Evolutionary conservation across 2,888 invertebrate species (phyloP), one percentile per base, ranked within the genome.

Genomic region (Stenodema calcarata): DNA sequence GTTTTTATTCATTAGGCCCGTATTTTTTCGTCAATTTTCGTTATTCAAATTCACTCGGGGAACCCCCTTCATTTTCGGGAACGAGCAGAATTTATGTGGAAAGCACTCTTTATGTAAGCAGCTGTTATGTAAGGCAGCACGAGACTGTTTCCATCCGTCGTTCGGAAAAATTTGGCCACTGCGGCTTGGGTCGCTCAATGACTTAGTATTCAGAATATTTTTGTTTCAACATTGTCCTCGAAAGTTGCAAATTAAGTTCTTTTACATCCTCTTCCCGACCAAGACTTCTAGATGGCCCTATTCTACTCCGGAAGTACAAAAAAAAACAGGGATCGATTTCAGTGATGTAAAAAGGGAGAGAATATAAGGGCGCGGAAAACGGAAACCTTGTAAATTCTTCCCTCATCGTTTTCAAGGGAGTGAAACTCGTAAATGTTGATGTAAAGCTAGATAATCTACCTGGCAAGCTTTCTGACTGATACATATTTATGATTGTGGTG

Each of bases 391-490:
- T 44, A 78, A 18, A 44, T 44, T 78, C n/a, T 78, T 44, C 27
- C 62, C 44, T 11, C 23, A 78, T 78, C 44, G 78, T 78, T 78
- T 78, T 44, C 18, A 18, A 42, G 73, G 41, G 41, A 41, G 35
- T 28, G 7, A 14, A 9, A 12, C 62, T 23, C n/a, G n/a, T 41
- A 78, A 78, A 78, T 78, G 78, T 78, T 82, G 82, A 69, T 70
- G 82, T 47, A 82, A 82, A 82, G 82, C 70, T 82, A 70, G 82
- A 70, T 82, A 82, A 82, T 82, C 82, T 70, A 82, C 82, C 82
- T 82, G 82, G 42, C 18, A 47, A 23, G 82, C n/a, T 44, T 35
- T n/a, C 42, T 35, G 80, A 54, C 82, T 82, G 82, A 82, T 82
- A 70, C 82, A 82, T 82, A 82, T 82, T 82, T 82, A 82, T 82